Conservation (phyloP, 2,113 vertebrate genomes). For the Ursus arctos region DNA sequence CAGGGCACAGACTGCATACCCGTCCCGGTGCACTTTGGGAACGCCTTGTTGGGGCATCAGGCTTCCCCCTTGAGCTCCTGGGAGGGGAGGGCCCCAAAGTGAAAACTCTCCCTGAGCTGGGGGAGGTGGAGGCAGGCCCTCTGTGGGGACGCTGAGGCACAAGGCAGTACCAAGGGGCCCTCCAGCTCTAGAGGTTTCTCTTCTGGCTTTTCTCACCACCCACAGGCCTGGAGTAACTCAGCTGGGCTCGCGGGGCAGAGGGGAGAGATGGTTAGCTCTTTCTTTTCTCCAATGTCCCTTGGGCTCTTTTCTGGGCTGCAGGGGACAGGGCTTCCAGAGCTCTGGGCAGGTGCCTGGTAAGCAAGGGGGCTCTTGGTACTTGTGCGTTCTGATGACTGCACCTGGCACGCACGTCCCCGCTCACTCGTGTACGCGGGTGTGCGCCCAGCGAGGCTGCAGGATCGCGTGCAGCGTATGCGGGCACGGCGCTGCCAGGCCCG, state of each 20-base stretch:
- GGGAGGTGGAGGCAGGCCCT: not conserved
- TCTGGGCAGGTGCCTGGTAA: not conserved
- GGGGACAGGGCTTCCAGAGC: not conserved
- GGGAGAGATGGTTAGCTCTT: not conserved
- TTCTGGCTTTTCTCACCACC: not conserved
- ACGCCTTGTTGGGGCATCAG: rapidly evolving
- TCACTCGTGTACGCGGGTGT: not conserved
- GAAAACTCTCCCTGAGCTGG: not conserved
- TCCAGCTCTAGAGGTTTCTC: not conserved
- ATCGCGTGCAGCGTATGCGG: rapidly evolving
- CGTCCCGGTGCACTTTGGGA: not conserved
- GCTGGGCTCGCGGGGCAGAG: not conserved
- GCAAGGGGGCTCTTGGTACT: not conserved
- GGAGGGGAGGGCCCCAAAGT: not conserved
- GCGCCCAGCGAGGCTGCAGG: rapidly evolving
- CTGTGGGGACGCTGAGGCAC: not conserved
- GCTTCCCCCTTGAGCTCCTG: not conserved
- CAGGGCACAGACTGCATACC: not conserved
- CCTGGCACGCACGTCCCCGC: not conserved
- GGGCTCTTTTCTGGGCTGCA: not conserved
- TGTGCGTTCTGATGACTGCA: no score
- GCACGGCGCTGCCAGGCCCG: not conserved
- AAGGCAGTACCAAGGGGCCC: not conserved
- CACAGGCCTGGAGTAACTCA: not conserved
- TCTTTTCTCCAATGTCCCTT: not conserved